Evolutionary conservation across 1,140 invertebrate genomes (phyloP), one percentile per base, ranked within the genome.

Genomic region (Thaumatotibia leucotreta): DNA sequence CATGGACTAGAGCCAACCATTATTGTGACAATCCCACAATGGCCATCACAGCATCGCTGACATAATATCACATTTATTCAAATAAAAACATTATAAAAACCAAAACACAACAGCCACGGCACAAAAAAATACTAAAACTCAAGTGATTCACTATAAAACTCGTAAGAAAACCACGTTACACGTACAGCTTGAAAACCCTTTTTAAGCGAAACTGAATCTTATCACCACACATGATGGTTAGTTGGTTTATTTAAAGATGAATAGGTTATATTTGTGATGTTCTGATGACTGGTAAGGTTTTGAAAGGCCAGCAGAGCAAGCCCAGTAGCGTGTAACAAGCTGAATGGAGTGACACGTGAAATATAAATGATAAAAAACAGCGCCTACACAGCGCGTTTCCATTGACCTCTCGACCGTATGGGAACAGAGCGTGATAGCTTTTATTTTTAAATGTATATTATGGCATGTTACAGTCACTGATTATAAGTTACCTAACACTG

Each of bases 21-120:
- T 58, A 58, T 58, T 58, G 52, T 58, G 24, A 27, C 22, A 58
- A 58, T 29, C 52, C 23, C 52, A 58, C 27, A 58, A 58, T 58
- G 52, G 52, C 24, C 52, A n/a, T 58, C 52, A 58, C 52, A 58
- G 52, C 52, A 24, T 27, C 24, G 52, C 52, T 58, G 52, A 58
- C 52, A 58, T 58, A 58, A 58, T 58, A 58, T 58, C 52, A 10
- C 52, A 58, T 58, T 58, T 58, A 58, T 58, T 58, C 52, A 58
- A 58, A 58, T 58, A 58, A 58, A 58, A 20, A 58, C 52, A 58
- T 27, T 58, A 58, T 58, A 27, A 58, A 58, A 58, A 58, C 52
- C 27, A 58, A 58, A 58, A 58, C 52, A 58, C 52, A 58, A 58
- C 52, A 58, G 11, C 52, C 11, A 14, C 23, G 14, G 23, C 23